Evolutionary conservation across 2,888 invertebrate genomes (phyloP).

Genomic region (Stictocephala bisonia): DNA sequence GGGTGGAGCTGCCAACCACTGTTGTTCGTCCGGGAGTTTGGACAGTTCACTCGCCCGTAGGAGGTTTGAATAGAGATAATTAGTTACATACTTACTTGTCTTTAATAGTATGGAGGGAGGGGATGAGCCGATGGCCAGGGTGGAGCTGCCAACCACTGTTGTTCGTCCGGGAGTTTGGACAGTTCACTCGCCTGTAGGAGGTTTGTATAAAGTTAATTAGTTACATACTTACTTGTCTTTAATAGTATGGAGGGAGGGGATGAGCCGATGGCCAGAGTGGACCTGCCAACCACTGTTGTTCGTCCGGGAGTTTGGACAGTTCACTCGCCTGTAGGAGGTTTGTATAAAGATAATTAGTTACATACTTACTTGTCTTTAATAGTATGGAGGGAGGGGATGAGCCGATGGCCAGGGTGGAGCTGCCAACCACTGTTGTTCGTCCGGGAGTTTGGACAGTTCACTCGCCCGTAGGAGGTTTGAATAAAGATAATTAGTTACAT

Average conservation of each 20-base stretch:
- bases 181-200: conserved; percentile 58
- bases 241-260: too few relatives aligned
- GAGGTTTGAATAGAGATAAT: conserved; percentile 56
- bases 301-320: conserved; percentile 56
- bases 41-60: conserved; percentile 57
- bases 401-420: conserved; percentile 55
- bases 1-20: conserved; percentile 55
- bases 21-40: conserved; percentile 53
- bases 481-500: too few relatives aligned
- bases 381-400: too few relatives aligned
- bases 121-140: conserved; percentile 54
- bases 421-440: conserved; percentile 52
- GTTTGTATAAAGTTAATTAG: too few relatives aligned
- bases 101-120: too few relatives aligned
- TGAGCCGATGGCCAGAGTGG: conserved; percentile 55
- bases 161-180: conserved; percentile 55
- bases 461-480: conserved; percentile 59
- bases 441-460: conserved; percentile 57
- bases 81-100: too few relatives aligned
- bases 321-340: conserved; percentile 59
- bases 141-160: conserved; percentile 55
- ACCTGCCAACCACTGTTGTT: conserved; percentile 53
- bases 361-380: too few relatives aligned
- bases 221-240: too few relatives aligned
- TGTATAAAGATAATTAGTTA: too few relatives aligned